These are phyloP conservation scores for Ctenochaetus hawaiiensis DNA, from an alignment of 2,797 vertebrate genomes.

Conservation along the genomic window DNA sequence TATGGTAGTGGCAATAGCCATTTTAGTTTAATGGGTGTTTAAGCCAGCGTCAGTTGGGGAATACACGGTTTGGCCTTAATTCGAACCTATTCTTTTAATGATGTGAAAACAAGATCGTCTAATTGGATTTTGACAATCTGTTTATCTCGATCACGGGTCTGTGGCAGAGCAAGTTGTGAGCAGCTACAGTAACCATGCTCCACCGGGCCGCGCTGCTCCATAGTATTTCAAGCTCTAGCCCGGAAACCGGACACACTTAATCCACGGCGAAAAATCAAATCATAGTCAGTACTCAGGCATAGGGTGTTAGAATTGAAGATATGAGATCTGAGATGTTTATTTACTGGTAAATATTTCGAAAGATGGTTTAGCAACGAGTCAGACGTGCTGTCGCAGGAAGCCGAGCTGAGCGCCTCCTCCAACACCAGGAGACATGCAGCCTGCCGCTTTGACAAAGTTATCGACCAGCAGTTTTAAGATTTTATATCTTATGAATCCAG, in stretches of 20 bases:
- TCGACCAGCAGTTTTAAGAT: conserved; percentile 3
- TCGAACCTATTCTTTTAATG: conserved; percentile 68
- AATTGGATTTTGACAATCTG: conserved; percentile 83
- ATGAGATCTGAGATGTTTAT: not conserved
- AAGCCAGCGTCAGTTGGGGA: conserved; percentile 2
- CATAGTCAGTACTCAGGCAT: no score
- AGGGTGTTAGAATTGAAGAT: not conserved
- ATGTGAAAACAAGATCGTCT: conserved; percentile 64
- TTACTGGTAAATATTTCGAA: conserved; percentile 25
- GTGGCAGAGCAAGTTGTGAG: conserved; percentile 64
- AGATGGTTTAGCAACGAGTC: conserved; percentile 40
- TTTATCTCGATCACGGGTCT: conserved; percentile 75
- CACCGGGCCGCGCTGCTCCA: conserved; percentile 45
- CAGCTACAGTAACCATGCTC: conserved; percentile 51
- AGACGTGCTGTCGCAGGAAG: conserved; percentile 66
- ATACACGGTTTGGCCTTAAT: conserved; percentile 24
- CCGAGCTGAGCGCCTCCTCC: conserved; percentile 57
- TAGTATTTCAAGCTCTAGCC: conserved; percentile 9
- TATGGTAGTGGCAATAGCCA: conserved; percentile 41
- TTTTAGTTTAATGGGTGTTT: conserved; percentile 50
- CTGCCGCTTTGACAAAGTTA: conserved; percentile 41
- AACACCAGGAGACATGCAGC: conserved; percentile 43
- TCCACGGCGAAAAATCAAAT: conserved; percentile 32
- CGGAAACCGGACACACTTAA: conserved; percentile 19
- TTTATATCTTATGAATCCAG: not conserved